Evolutionary conservation across 2,888 invertebrate genomes (phyloP), one percentile per base, ranked within the genome.

Genomic region (Eupithecia tripunctaria): DNA sequence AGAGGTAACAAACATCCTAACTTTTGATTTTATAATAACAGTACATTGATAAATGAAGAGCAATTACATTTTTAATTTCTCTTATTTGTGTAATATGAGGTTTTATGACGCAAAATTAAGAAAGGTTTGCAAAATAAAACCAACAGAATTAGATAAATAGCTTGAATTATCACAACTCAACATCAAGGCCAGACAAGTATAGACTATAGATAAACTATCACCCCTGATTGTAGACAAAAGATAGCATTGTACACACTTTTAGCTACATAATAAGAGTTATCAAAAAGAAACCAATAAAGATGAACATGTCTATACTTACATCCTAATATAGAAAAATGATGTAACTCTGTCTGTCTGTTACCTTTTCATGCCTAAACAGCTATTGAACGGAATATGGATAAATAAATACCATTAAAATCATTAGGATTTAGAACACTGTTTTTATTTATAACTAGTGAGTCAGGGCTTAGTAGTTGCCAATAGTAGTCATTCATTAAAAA

Each of bases 131-230:
- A 21, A 3, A 2, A 43, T 43, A 43, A 43, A 47, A 47, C 8
- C 21, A 21, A 21, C 47, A 51, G n/a, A 43, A n/a, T n/a, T 21
- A 21, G 21, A 51, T 51, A 63, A 36, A 32, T 36, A n/a, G 8
- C 12, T 25, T 56, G 62, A 29, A 29, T 59, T 10, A 62, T 74
- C 72, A 70, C 25, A 66, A 69, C 47, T 70, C 32, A 69, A 67
- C 36, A 60, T 67, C 76, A 77, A 78, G 75, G 79, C 74, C 78
- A 74, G 67, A 75, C 67, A 76, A 77, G 62, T 63, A 63, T 32
- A 62, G 27, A 10, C 27, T 32, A 21, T 51, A 80, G 78, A 76
- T 79, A 75, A 76, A 76, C 69, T 78, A 62, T 70, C 38, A 63
- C 69, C 69, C 38, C 38, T 60, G 51, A 65, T 56, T 67, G 65